Evolutionary conservation across 2,888 invertebrate species (phyloP).

Genomic region (Cistogaster globosa): DNA sequence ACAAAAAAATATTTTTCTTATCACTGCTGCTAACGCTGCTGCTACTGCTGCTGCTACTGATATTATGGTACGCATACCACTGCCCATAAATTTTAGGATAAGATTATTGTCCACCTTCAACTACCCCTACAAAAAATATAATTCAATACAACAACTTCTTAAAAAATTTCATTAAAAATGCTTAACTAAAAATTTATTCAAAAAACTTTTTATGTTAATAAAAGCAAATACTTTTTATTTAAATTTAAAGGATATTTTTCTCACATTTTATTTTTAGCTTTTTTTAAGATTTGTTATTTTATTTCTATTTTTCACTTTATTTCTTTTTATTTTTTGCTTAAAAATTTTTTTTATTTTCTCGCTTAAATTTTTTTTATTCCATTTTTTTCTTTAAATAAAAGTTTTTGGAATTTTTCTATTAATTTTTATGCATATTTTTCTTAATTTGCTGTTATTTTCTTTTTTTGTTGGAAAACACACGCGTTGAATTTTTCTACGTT

Average conservation of each 20-base stretch:
- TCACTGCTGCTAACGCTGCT: conserved; percentile 27
- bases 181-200: background rate
- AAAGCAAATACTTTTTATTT: background rate
- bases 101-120: conserved; percentile 4
- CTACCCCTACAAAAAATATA: background rate
- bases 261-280: background rate
- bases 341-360: background rate
- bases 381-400: background rate
- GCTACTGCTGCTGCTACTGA: background rate
- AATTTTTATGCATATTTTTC: conserved; percentile 31
- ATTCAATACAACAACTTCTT: background rate
- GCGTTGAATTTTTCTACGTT: conserved; percentile 75
- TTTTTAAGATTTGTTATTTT: background rate
- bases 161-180: background rate
- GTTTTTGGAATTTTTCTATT: background rate
- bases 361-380: background rate
- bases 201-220: background rate
- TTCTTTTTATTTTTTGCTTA: background rate
- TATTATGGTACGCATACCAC: conserved; percentile 23
- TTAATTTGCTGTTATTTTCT: conserved; percentile 34
- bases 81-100: conserved; percentile 35
- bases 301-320: background rate
- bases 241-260: too few relatives aligned
- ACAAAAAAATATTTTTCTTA: conserved; percentile 53
- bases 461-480: conserved; percentile 72